Base-by-base conservation (phyloP, 2,113 vertebrate species). In the Alaudala cheleensis region DNA sequence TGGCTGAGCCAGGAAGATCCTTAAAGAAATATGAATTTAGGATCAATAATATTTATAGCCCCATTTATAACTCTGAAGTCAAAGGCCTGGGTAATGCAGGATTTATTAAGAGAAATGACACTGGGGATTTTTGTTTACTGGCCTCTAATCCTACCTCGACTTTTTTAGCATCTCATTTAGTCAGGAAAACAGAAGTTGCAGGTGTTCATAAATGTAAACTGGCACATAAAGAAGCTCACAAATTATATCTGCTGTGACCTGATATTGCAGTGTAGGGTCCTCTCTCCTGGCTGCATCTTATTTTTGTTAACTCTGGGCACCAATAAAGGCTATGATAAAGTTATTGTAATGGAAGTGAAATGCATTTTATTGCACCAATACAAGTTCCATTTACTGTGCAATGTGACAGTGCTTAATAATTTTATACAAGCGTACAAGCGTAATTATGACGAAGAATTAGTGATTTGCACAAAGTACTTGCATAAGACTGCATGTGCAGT, bases 361-460 rank as follows among this genome's bases (percentile, higher is more conserved):
- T 92, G 97, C 93, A 96, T 88, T 97, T 97, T 98, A 98, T 97
- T 97, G 94, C 94, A 96, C 96, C 96, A 97, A 95, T 97, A 88
- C 96, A 96, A 97, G 96, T 95, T 96, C 89, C 90, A 92, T 97
- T 95, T 98, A 96, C 91, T 94, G 89, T 92, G 90, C 96, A 97
- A 92, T 97, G 97, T 88, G 91, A 81, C 92, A 96, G 60, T 70
- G 92, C 88, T 97, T 97, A 97, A 97, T 98, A 97, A 97, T 97
- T 97, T 97, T 96, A 95, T 97, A 97, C n/a, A n/a, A n/a, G n/a
- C n/a, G 96, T 97, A 61, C 91, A 94, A 82, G 91, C 70, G 44
- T 97, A 97, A 98, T 97, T 98, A 95, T 96, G 83, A 60, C 92
- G 97, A 96, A 97, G 97, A 97, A 97, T 98, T 97, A 97, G 96